These are phyloP conservation scores for Leptopilina myrica DNA, from an alignment of 2,888 invertebrate genomes.

Conservation along the genomic window DNA sequence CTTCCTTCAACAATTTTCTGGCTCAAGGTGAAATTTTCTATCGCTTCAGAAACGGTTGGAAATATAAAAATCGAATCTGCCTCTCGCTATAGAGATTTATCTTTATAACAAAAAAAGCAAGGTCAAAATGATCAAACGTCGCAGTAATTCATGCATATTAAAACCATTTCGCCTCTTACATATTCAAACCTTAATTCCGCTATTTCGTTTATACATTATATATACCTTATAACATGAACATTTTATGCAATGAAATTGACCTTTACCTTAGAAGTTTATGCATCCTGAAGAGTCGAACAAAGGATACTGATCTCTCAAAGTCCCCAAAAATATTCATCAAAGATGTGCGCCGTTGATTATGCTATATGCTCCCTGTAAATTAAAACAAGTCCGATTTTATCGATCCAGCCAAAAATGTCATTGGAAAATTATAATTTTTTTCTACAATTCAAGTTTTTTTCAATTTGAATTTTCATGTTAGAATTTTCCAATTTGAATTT, in stretches of 20 bases:
- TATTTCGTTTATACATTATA: not conserved
- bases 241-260: slow-evolving; percentile 28
- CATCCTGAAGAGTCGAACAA: not conserved
- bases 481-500: too few relatives aligned
- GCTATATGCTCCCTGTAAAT: not conserved
- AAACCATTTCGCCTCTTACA: slow-evolving; percentile 5
- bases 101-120: slow-evolving; percentile 25
- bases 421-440: too few relatives aligned
- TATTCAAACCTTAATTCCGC: slow-evolving; percentile 3
- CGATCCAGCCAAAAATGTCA: too few relatives aligned
- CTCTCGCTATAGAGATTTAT: not conserved
- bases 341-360: not conserved
- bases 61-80: not conserved
- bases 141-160: slow-evolving; percentile 15
- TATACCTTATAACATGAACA: not conserved
- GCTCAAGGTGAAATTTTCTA: slow-evolving; percentile 16
- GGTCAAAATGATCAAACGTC: slow-evolving; percentile 24
- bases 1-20: slow-evolving; percentile 16
- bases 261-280: slow-evolving; percentile 42
- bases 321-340: not conserved
- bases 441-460: too few relatives aligned
- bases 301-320: not conserved
- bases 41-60: slow-evolving; percentile 1
- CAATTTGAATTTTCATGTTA: too few relatives aligned
- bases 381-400: not conserved